Evolutionary conservation across 1,140 invertebrate species (phyloP).

Genomic region (Zaprionus kolodkinae): DNA sequence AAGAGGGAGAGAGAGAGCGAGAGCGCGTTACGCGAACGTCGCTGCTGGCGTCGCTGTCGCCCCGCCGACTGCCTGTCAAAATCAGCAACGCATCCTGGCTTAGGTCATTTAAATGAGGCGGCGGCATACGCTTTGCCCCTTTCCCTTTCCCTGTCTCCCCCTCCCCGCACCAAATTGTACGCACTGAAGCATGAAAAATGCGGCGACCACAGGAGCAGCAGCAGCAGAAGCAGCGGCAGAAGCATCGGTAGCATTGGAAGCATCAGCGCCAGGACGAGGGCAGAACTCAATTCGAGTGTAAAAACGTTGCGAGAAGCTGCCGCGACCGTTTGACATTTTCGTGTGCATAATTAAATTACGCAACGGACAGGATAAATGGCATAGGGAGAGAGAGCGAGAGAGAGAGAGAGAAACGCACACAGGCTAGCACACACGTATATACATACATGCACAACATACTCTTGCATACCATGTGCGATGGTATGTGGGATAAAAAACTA

Average conservation of each 20-base stretch:
- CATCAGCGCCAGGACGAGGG: conserved; percentile 11
- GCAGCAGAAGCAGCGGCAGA: conserved; percentile 14
- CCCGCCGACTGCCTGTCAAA: conserved; percentile 61
- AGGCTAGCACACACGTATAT: background rate
- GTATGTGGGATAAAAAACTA: too few species aligned
- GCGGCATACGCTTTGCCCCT: conserved; percentile 23
- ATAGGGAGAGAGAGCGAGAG: background rate
- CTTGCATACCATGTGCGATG: background rate
- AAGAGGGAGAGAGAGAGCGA: background rate
- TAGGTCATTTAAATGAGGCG: conserved; percentile 77
- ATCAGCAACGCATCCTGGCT: conserved; percentile 66
- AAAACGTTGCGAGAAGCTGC: conserved; percentile 64
- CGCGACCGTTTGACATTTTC: conserved; percentile 75
- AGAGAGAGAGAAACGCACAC: background rate
- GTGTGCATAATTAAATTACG: conserved; percentile 78
- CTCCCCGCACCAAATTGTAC: conserved; percentile 56
- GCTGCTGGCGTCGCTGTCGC: conserved; percentile 32
- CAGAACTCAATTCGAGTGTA: conserved; percentile 78
- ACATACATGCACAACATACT: background rate
- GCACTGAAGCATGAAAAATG: conserved; percentile 78
- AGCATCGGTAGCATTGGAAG: background rate
- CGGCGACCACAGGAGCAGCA: conserved; percentile 50
- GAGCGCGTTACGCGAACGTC: background rate
- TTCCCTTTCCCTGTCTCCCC: background rate
- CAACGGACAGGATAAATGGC: conserved; percentile 37